Evolutionary conservation across 2,888 invertebrate species (phyloP).

Genomic region (Drosophila testacea): DNA sequence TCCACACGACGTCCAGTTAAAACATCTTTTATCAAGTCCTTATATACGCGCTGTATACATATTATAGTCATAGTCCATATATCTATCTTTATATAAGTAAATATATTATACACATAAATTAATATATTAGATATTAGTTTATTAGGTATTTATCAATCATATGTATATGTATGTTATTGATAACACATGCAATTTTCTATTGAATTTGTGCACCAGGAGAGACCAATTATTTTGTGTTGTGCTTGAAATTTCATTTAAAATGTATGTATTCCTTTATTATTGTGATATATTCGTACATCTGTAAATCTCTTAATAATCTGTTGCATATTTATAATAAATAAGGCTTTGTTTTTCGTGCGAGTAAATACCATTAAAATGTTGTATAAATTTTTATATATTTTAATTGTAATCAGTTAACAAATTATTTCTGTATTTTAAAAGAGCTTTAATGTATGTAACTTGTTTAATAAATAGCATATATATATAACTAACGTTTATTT

Average conservation of each 20-base stretch:
- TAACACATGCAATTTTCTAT: conserved; percentile 44
- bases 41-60: conserved; percentile 58
- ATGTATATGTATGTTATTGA: not conserved
- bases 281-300: conserved; percentile 82
- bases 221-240: conserved; percentile 33
- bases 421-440: conserved; percentile 58
- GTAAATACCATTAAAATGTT: conserved; percentile 27
- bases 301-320: conserved; percentile 74
- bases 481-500: not conserved
- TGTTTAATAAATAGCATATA: conserved; percentile 58
- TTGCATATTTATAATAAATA: conserved; percentile 76
- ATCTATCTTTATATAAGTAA: conserved; percentile 23
- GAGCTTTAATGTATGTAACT: conserved; percentile 69
- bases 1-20: conserved; percentile 13
- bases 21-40: conserved; percentile 46
- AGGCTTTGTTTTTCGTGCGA: conserved; percentile 51
- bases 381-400: conserved; percentile 40
- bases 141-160: conserved; percentile 39
- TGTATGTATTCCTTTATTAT: conserved; percentile 83
- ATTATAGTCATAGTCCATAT: conserved; percentile 54
- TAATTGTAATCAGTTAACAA: conserved; percentile 35
- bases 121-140: conserved; percentile 30
- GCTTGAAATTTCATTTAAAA: conserved; percentile 73
- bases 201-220: conserved; percentile 27
- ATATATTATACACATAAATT: conserved; percentile 26